These are phyloP conservation scores for Callionymus lyra DNA, from an alignment of 2,113 vertebrate genomes.

Conservation along the genomic window DNA sequence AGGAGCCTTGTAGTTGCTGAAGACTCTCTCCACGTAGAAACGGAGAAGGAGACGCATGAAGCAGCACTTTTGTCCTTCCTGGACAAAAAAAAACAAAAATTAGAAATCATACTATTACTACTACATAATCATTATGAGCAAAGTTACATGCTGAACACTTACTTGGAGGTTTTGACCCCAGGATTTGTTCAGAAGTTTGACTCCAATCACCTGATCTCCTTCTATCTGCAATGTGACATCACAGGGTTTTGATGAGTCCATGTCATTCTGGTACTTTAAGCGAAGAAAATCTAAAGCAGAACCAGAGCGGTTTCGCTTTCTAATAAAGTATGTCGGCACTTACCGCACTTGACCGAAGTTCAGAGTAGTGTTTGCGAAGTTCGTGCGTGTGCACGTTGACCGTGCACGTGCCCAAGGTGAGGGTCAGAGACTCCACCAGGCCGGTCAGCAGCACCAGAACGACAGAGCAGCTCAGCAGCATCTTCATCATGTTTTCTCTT, in stretches of 20 bases:
- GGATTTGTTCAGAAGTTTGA: constrained; percentile 47
- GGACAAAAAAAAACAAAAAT: background rate
- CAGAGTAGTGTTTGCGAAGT: constrained; percentile 48
- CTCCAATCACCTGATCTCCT: constrained; percentile 44
- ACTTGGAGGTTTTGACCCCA: constrained; percentile 51
- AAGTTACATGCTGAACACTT: constrained; percentile 3
- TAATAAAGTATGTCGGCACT: constrained; percentile 28
- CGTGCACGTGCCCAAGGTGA: constrained; percentile 50
- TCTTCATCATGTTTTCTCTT: constrained; percentile 29
- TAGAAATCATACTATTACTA: background rate
- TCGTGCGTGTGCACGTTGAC: constrained; percentile 58
- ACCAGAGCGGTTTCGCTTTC: no score
- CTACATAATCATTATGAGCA: background rate
- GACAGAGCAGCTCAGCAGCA: constrained; percentile 14
- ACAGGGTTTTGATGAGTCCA: no score
- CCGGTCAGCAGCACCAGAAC: constrained; percentile 36
- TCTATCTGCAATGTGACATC: constrained; percentile 34
- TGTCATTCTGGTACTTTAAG: no score
- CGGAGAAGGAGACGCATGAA: constrained; percentile 70
- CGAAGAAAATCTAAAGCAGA: no score
- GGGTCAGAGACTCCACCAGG: constrained; percentile 10
- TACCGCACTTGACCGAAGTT: constrained; percentile 50
- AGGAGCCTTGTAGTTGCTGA: constrained; percentile 65
- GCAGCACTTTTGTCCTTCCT: constrained; percentile 78
- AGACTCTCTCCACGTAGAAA: constrained; percentile 85